Conservation (phyloP, 1,140 invertebrate genomes). For the Geopemphigus sp. region DNA sequence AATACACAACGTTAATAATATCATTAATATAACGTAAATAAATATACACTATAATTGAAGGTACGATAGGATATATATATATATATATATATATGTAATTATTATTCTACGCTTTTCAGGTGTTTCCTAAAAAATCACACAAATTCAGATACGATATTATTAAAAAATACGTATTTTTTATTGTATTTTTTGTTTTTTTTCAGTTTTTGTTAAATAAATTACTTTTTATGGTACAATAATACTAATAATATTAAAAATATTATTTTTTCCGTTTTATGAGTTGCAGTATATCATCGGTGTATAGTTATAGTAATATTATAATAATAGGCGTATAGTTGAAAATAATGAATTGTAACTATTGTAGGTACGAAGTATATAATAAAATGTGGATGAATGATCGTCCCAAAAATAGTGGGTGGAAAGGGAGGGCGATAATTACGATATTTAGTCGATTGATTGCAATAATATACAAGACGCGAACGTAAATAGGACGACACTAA, state of each 20-base stretch:
- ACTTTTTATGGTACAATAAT: too few species aligned
- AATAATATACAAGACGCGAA: background rate
- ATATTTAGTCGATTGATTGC: background rate
- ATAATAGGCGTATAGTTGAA: background rate
- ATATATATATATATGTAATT: too few species aligned
- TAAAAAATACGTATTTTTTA: too few species aligned
- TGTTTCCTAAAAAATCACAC: background rate
- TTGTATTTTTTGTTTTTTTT: too few species aligned
- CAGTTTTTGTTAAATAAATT: too few species aligned
- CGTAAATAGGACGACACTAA: background rate
- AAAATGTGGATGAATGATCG: background rate
- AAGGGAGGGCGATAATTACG: background rate
- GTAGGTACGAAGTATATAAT: background rate
- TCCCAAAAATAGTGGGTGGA: background rate
- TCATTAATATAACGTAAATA: background rate
- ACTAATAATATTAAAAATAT: background rate
- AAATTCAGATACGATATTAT: too few species aligned
- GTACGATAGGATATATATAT: too few species aligned
- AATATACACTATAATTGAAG: background rate
- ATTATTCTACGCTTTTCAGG: background rate
- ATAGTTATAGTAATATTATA: background rate
- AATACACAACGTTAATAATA: constrained; percentile 4
- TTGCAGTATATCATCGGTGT: background rate
- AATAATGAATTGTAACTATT: too few species aligned
- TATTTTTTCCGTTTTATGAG: background rate